A percentile compares a stretch with the other conserved stretches of the same genome.
These are phyloP conservation scores for Pyxicephalus adspersus DNA, from an alignment of 2,113 vertebrate genomes.

Conservation along the genomic window DNA sequence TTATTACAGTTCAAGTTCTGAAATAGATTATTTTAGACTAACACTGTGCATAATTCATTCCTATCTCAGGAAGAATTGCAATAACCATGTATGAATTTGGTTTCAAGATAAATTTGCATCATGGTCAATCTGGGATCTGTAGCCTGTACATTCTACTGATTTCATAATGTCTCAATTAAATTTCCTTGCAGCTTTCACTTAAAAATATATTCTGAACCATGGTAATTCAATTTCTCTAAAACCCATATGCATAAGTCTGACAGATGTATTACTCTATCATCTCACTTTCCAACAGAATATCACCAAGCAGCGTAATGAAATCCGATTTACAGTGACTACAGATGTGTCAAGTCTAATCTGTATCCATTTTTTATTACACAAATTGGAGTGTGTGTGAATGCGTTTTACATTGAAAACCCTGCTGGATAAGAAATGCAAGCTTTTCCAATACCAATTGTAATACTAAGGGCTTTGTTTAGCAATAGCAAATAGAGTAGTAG, in stretches of 20 bases:
- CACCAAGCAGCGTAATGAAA: slow-evolving; percentile 39
- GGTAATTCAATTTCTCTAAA: slow-evolving; percentile 45
- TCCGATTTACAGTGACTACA: slow-evolving; percentile 35
- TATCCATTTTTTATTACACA: slow-evolving; percentile 29
- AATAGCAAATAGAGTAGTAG: no score
- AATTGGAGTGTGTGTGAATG: slow-evolving; percentile 9
- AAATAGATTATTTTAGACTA: slow-evolving; percentile 2
- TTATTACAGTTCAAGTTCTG: slow-evolving; percentile 11
- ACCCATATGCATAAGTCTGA: slow-evolving; percentile 34
- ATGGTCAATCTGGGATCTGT: slow-evolving; percentile 26
- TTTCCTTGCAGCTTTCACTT: slow-evolving; percentile 34
- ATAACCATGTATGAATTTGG: slow-evolving; percentile 38
- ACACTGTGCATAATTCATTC: slow-evolving; percentile 8
- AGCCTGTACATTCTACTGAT: slow-evolving; percentile 19
- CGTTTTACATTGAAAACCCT: neutral
- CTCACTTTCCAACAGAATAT: slow-evolving; percentile 37
- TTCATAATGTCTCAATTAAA: slow-evolving; percentile 36
- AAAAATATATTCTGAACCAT: slow-evolving; percentile 34
- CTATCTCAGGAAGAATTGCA: slow-evolving; percentile 24
- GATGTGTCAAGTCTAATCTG: slow-evolving; percentile 33
- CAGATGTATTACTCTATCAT: slow-evolving; percentile 45
- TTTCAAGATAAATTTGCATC: slow-evolving; percentile 27
- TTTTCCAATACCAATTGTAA: neutral
- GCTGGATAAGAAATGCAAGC: neutral
- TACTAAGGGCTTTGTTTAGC: neutral